phyloP scores from a whole-genome alignment of 2,888 invertebrate genomes.

The Parnassius smintheus region DNA sequence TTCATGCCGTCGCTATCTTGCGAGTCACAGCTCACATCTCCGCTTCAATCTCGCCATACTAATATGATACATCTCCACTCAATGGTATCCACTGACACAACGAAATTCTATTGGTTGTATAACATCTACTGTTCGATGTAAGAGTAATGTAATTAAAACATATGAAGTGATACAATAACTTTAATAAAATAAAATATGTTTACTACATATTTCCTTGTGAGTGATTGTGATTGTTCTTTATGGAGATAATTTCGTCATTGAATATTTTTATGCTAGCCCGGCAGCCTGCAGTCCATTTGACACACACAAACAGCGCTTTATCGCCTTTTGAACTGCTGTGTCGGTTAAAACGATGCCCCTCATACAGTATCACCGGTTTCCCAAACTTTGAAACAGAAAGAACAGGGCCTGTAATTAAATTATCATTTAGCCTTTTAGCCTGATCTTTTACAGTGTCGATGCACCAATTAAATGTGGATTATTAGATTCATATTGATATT shows the following conservation, averaged over 20 bases:
- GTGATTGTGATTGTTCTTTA: conserved; percentile 35
- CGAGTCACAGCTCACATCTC: too few relatives aligned
- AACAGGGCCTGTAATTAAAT: conserved; percentile 29
- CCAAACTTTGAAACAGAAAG: conserved; percentile 43
- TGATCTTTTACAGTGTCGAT: background rate
- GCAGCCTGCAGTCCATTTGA: conserved; percentile 40
- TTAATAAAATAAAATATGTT: conserved; percentile 10
- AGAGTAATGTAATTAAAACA: too few relatives aligned
- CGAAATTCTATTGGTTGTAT: too few relatives aligned
- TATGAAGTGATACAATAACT: background rate
- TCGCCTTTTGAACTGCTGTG: conserved; percentile 30
- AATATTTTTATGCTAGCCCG: conserved; percentile 34
- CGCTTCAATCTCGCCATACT: too few relatives aligned
- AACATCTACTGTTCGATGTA: too few relatives aligned
- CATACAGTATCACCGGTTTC: conserved; percentile 47
- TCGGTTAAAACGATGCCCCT: conserved; percentile 34
- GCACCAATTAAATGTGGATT: too few relatives aligned
- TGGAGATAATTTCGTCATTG: conserved; percentile 14
- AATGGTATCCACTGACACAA: too few relatives aligned
- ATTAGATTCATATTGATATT: too few relatives aligned
- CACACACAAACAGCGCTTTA: conserved; percentile 37
- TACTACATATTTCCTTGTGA: background rate
- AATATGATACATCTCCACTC: too few relatives aligned
- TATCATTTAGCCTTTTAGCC: background rate
- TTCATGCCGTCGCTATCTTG: too few relatives aligned